These are phyloP conservation scores for Eretmocerus hayati DNA, from an alignment of 2,888 invertebrate species.

Conservation along the genomic window DNA sequence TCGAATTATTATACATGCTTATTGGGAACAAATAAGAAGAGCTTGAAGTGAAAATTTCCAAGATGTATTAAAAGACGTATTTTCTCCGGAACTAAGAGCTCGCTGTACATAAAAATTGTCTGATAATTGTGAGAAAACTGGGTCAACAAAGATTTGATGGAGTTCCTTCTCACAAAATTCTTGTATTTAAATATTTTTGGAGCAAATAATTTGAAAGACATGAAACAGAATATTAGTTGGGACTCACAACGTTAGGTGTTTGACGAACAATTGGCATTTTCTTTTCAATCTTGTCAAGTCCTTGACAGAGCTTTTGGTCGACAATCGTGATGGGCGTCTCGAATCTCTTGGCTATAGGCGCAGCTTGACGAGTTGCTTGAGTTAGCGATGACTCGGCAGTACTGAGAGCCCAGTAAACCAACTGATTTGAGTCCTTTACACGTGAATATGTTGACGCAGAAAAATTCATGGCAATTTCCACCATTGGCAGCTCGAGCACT, in stretches of 20 bases:
- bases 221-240: too few species aligned
- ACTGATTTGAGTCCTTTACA: slow-evolving; percentile 35
- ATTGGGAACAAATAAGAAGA: too few species aligned
- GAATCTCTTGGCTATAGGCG: slow-evolving; percentile 55
- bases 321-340: slow-evolving; percentile 54
- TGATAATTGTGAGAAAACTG: too few species aligned
- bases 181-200: too few species aligned
- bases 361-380: slow-evolving; percentile 49
- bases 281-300: slow-evolving; percentile 59
- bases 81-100: too few species aligned
- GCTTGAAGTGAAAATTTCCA: too few species aligned
- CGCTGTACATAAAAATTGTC: too few species aligned
- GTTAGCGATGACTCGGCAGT: slow-evolving; percentile 54
- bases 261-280: slow-evolving; percentile 62
- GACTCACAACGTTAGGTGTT: slow-evolving; percentile 49
- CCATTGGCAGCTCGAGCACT: slow-evolving; percentile 35
- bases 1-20: too few species aligned
- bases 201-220: too few species aligned
- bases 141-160: too few species aligned
- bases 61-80: too few species aligned
- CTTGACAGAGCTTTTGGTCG: slow-evolving; percentile 61
- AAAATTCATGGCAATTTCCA: slow-evolving; percentile 36
- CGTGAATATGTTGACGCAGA: slow-evolving; percentile 36
- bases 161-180: too few species aligned
- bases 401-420: slow-evolving; percentile 56